A percentile compares a stretch with the other conserved stretches of the same genome.
Conservation (phyloP, 2,113 vertebrate genomes). For the Atherinomorus stipes region DNA sequence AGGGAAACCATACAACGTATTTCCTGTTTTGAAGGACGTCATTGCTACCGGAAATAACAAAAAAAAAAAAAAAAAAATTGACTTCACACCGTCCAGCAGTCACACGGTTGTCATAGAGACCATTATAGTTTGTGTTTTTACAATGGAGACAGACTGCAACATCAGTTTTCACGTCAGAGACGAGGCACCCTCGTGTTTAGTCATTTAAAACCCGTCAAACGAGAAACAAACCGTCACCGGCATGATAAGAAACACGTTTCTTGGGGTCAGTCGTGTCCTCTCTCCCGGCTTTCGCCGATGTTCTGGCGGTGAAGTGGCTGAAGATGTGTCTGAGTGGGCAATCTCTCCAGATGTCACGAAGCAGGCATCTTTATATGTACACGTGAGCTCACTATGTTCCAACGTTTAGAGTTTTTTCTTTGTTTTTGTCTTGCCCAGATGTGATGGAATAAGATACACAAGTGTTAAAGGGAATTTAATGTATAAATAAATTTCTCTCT, state of each 20-base stretch:
- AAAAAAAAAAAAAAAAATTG: no score
- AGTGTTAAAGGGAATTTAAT: no score
- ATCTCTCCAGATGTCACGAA: slow-evolving; percentile 10
- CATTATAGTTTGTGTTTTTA: no score
- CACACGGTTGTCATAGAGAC: background rate
- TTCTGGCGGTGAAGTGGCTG: slow-evolving; percentile 3
- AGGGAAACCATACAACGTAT: slow-evolving; percentile 14
- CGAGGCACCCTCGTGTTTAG: background rate
- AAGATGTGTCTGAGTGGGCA: background rate
- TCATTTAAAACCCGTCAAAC: background rate
- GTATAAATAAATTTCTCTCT: background rate
- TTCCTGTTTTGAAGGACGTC: slow-evolving; percentile 40
- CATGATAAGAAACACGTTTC: slow-evolving; percentile 24
- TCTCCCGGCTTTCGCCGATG: slow-evolving; percentile 12
- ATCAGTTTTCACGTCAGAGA: background rate
- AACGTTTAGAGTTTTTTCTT: no score
- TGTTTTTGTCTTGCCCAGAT: no score
- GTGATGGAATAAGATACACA: no score
- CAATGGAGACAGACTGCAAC: background rate
- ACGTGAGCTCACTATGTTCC: slow-evolving; percentile 72
- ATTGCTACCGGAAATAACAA: background rate
- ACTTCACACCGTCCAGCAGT: background rate
- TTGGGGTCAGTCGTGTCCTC: slow-evolving; percentile 5
- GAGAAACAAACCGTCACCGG: background rate
- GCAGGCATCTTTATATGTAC: slow-evolving; percentile 82